Evolutionary conservation across 2,113 vertebrate genomes (phyloP).

Genomic region (Myocastor coypus): DNA sequence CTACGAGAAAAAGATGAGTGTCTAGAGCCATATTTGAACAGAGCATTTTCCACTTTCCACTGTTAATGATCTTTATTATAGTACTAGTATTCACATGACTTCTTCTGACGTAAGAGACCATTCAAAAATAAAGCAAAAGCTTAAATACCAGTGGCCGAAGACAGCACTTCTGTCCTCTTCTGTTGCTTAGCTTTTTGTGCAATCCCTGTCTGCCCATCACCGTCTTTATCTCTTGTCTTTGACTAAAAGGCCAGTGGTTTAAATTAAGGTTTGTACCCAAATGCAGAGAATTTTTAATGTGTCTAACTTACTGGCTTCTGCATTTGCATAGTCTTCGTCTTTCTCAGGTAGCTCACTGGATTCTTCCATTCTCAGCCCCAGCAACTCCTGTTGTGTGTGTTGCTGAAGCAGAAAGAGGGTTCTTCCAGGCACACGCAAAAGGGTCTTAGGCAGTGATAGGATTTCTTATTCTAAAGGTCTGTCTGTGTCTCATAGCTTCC

Average conservation of each 20-base stretch:
- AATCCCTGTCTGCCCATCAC: not conserved
- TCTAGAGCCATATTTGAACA: not conserved
- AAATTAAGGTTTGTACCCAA: not conserved
- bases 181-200: not conserved
- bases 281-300: not conserved
- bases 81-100: not conserved
- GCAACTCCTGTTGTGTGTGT: not conserved
- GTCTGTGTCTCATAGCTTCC: not conserved
- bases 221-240: not conserved
- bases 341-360: not conserved
- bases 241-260: not conserved
- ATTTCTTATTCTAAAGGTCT: not conserved
- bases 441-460: not conserved
- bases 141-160: not conserved
- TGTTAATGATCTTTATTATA: not conserved
- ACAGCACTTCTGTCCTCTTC: not conserved
- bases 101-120: not conserved
- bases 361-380: not conserved
- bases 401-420: not conserved
- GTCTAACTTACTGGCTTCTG: not conserved
- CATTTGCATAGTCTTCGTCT: not conserved
- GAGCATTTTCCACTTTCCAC: not conserved
- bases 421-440: not conserved
- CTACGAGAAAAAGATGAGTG: not conserved
- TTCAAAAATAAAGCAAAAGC: conserved; percentile 3